Percentiles rank a stretch among this genome's conserved stretches.
Evolutionary conservation across 1,140 invertebrate species (phyloP).

Genomic region (Anastrepha ludens): DNA sequence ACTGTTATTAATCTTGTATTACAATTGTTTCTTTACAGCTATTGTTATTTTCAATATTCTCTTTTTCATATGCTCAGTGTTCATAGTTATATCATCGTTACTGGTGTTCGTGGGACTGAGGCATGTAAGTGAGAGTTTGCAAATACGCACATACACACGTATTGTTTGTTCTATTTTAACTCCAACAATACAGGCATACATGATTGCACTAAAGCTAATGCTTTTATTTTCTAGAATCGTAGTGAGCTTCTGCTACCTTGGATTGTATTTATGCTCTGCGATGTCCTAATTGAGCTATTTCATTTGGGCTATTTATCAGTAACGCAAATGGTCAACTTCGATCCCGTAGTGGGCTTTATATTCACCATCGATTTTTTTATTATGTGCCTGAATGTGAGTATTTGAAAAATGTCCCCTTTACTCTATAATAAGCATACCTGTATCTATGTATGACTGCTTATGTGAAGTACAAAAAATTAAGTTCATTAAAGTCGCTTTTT

Average conservation of each 20-base stretch:
- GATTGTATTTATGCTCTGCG: conserved; percentile 68
- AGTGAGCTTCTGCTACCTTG: conserved; percentile 67
- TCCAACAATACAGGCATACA: not conserved
- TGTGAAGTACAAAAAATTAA: too few species aligned
- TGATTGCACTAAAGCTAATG: not conserved
- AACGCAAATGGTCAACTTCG: conserved; percentile 65
- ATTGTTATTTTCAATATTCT: conserved; percentile 72
- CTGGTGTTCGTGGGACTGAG: conserved; percentile 62
- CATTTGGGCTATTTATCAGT: conserved; percentile 65
- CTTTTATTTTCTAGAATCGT: conserved; percentile 59
- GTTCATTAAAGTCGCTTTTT: too few species aligned
- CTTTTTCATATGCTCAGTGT: conserved; percentile 68
- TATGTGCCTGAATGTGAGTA: conserved; percentile 69
- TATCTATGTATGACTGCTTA: too few species aligned
- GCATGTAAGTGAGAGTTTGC: not conserved
- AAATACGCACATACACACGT: not conserved
- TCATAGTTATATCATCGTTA: conserved; percentile 65
- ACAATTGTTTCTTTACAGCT: conserved; percentile 62
- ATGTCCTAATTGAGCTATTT: conserved; percentile 66
- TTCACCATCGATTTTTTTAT: conserved; percentile 71
- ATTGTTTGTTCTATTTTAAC: not conserved
- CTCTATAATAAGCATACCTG: too few species aligned
- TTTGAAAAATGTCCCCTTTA: not conserved
- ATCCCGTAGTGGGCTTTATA: conserved; percentile 69
- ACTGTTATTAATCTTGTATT: conserved; percentile 56